Evolutionary conservation across 2,797 vertebrate genomes (phyloP).

Genomic region (Graptemys geographica): DNA sequence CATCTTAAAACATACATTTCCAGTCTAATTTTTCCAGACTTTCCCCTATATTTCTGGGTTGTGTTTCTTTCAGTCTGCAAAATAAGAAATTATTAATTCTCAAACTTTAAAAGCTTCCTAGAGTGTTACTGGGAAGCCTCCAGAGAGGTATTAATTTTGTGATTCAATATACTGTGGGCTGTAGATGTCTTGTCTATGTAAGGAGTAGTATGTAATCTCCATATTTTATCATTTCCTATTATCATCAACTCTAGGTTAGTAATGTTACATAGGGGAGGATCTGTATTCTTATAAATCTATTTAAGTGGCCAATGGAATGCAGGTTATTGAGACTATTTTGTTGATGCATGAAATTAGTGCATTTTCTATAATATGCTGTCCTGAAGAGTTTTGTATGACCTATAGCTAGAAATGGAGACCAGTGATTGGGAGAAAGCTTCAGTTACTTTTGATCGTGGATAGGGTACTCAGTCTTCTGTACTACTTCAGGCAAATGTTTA

Average conservation of each 20-base stretch:
- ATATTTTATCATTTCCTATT: conserved; percentile 18
- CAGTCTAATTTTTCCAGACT: neutral
- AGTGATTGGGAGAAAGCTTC: neutral
- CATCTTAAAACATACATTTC: neutral
- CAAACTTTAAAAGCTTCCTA: conserved; percentile 16
- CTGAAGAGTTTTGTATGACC: neutral
- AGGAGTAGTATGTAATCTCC: neutral
- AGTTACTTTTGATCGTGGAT: neutral
- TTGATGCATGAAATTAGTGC: neutral
- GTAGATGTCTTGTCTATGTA: neutral
- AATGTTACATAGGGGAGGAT: neutral
- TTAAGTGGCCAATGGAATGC: neutral
- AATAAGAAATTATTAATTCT: conserved; percentile 26
- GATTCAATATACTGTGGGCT: neutral
- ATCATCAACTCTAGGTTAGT: neutral
- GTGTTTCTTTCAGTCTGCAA: conserved; percentile 11
- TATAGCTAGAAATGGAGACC: neutral
- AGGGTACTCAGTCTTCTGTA: neutral
- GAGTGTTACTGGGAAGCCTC: neutral
- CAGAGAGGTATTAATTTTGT: neutral
- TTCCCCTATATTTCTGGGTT: neutral
- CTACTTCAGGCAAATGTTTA: neutral
- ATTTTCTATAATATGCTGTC: neutral
- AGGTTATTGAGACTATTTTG: neutral
- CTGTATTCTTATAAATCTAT: neutral